These are phyloP conservation scores for Otis tarda DNA, from an alignment of 2,113 vertebrate genomes.

Conservation along the genomic window DNA sequence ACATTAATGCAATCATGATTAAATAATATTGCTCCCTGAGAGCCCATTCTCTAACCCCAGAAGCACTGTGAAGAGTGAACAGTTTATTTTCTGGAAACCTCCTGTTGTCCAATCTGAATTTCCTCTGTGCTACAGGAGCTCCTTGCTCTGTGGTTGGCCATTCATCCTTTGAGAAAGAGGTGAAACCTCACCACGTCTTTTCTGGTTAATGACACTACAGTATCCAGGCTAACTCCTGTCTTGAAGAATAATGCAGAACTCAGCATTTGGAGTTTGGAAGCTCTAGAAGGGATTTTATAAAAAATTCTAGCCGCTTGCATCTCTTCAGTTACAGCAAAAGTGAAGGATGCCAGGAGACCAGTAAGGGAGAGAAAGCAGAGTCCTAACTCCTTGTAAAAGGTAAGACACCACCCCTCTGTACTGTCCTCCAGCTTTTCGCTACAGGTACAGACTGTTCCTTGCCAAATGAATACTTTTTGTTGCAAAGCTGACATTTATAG, in stretches of 20 bases:
- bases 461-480: neutral
- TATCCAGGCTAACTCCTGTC: neutral
- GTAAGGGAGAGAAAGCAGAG: neutral
- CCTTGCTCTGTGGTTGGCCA: neutral
- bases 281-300: neutral
- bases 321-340: neutral
- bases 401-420: neutral
- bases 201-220: neutral
- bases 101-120: accelerated
- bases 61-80: neutral
- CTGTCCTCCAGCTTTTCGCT: neutral
- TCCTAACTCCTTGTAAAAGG: neutral
- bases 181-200: neutral
- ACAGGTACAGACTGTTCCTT: neutral
- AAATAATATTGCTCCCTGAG: neutral
- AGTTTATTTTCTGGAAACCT: neutral
- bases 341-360: neutral
- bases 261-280: neutral
- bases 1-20: neutral
- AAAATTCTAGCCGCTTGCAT: neutral
- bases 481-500: slow-evolving; percentile 24
- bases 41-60: neutral
- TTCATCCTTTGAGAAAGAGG: neutral
- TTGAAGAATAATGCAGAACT: neutral
- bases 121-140: neutral